Conservation (phyloP, 2,888 invertebrate species). For the Phyllotreta cruciferae region DNA sequence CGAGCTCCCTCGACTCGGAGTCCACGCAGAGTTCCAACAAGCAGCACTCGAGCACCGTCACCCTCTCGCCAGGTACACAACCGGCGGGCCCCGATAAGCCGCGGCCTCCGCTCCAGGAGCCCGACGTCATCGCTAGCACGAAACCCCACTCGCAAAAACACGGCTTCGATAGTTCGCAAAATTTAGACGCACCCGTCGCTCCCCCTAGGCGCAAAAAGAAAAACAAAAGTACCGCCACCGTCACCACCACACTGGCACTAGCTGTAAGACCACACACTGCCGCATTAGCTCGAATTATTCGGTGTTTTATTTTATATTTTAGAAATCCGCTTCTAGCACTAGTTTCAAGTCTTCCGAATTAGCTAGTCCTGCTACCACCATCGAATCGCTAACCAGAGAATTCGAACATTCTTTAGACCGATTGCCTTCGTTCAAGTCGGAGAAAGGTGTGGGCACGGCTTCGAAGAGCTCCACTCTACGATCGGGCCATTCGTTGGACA, state of each 20-base stretch:
- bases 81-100: constrained; percentile 39
- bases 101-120: constrained; percentile 72
- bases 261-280: constrained; percentile 41
- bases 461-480: constrained; percentile 47
- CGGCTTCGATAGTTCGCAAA: constrained; percentile 38
- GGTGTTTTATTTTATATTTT: constrained; percentile 39
- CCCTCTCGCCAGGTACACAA: constrained; percentile 48
- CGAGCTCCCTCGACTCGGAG: constrained; percentile 57
- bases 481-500: constrained; percentile 56
- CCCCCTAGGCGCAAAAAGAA: constrained; percentile 84
- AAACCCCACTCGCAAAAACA: constrained; percentile 66
- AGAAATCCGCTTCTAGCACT: constrained; percentile 52
- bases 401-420: constrained; percentile 80
- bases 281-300: not conserved
- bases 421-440: constrained; percentile 44
- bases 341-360: constrained; percentile 60
- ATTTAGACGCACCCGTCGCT: constrained; percentile 67
- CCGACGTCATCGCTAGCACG: constrained; percentile 93
- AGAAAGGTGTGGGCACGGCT: constrained; percentile 21
- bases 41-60: constrained; percentile 55
- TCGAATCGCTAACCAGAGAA: constrained; percentile 80
- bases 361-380: constrained; percentile 80
- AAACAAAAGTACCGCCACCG: constrained; percentile 52
- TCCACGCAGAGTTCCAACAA: constrained; percentile 57
- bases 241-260: constrained; percentile 39